Evolutionary conservation across 2,113 vertebrate genomes (phyloP).

Genomic region (Colistium nudipinnis): DNA sequence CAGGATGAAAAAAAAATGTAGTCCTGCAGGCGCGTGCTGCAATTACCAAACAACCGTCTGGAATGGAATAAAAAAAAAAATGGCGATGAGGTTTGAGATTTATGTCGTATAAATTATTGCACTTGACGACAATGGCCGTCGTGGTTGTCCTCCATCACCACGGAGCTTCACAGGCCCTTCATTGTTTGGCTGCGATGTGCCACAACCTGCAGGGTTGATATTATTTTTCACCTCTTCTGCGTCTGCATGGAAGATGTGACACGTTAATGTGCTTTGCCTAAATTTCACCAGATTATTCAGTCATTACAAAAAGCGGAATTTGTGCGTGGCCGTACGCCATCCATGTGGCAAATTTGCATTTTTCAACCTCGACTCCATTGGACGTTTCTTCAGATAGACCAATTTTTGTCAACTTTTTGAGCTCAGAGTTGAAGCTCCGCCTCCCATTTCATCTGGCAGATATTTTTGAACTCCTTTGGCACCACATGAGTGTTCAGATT

Average conservation of each 20-base stretch:
- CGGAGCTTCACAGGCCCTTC: conserved; percentile 28
- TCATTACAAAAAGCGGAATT: no score
- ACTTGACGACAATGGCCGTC: conserved; percentile 52
- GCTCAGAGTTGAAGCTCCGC: conserved; percentile 37
- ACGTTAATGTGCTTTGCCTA: conserved; percentile 29
- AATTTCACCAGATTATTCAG: conserved; percentile 17
- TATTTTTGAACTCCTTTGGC: conserved; percentile 67
- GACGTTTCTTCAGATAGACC: conserved; percentile 37
- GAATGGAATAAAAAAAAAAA: conserved; percentile 21
- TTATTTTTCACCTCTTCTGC: conserved; percentile 44
- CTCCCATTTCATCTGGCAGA: conserved; percentile 51
- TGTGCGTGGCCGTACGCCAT: no score
- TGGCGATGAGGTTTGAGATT: conserved; percentile 40
- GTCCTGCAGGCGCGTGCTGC: conserved; percentile 10
- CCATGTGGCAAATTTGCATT: no score
- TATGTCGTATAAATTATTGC: conserved; percentile 41
- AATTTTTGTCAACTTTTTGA: conserved; percentile 42
- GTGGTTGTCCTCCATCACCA: conserved; percentile 43
- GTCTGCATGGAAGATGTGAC: conserved; percentile 54
- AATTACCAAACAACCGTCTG: conserved; percentile 13
- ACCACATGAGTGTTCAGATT: conserved; percentile 40
- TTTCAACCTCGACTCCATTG: conserved; percentile 45
- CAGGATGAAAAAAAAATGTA: neutral
- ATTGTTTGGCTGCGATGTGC: conserved; percentile 52
- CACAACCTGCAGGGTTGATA: conserved; percentile 59